Conservation (phyloP, 1,140 invertebrate genomes). For the Drosophila auraria region DNA sequence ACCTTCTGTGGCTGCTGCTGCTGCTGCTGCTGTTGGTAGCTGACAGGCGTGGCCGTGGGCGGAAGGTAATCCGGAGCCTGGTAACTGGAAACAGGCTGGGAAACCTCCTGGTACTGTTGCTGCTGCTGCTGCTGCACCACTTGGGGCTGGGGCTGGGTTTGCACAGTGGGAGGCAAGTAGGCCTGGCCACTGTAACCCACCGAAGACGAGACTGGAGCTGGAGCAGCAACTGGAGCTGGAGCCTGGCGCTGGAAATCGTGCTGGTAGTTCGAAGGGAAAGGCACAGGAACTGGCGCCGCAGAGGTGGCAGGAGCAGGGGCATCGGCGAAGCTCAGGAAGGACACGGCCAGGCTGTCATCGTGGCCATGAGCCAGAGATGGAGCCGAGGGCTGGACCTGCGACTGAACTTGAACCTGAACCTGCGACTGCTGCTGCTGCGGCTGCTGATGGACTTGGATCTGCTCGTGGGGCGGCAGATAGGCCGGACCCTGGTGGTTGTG, state of each 20-base stretch:
- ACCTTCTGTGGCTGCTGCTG: slow-evolving; percentile 31
- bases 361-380: not conserved
- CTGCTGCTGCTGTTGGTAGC: slow-evolving; percentile 30
- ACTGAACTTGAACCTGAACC: slow-evolving; percentile 22
- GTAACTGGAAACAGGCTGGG: slow-evolving; percentile 36
- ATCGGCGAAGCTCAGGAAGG: slow-evolving; percentile 64
- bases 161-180: slow-evolving; percentile 54
- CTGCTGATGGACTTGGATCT: slow-evolving; percentile 56
- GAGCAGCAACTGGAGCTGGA: not conserved
- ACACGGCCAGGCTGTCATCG: slow-evolving; percentile 61
- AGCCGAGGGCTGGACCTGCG: not conserved
- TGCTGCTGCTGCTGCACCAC: slow-evolving; percentile 15
- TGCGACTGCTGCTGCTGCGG: not conserved
- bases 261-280: slow-evolving; percentile 74
- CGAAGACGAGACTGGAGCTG: not conserved
- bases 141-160: slow-evolving; percentile 10
- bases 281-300: slow-evolving; percentile 44
- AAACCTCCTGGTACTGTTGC: slow-evolving; percentile 38
- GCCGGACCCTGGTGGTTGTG: slow-evolving; percentile 66
- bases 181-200: slow-evolving; percentile 28
- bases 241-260: slow-evolving; percentile 67
- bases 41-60: slow-evolving; percentile 31
- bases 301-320: slow-evolving; percentile 27
- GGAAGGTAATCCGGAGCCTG: slow-evolving; percentile 64
- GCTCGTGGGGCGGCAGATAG: slow-evolving; percentile 62